A percentile compares a stretch with the other conserved stretches of the same genome.
phyloP scores from a whole-genome alignment of 1,140 invertebrate genomes.

The Caerostris extrusa region DNA sequence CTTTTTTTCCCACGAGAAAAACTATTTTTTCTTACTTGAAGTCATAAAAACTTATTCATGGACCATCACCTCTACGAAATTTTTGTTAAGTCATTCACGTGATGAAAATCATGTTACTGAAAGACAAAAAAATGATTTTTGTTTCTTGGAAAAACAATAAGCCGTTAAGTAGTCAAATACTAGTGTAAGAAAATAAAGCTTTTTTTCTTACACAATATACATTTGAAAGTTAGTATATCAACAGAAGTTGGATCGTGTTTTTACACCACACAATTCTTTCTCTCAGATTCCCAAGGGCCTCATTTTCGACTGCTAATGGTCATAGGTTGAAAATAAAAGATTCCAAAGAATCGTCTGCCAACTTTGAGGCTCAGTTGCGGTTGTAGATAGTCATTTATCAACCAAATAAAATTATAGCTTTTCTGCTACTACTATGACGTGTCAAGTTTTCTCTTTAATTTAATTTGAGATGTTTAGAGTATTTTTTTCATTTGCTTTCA shows the following conservation, averaged over 20 bases:
- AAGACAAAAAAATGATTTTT: neutral
- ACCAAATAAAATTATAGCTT: slow-evolving; percentile 22
- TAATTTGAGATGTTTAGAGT: neutral
- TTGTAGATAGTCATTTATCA: slow-evolving; percentile 51
- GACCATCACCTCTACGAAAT: neutral
- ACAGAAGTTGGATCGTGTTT: slow-evolving; percentile 34
- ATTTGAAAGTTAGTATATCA: neutral
- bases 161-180: slow-evolving; percentile 10
- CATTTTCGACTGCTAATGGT: slow-evolving; percentile 57
- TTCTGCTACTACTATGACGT: neutral
- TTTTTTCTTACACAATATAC: slow-evolving; percentile 4
- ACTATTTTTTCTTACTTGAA: neutral
- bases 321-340: slow-evolving; percentile 11
- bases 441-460: slow-evolving; percentile 26
- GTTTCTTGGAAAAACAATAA: neutral
- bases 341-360: slow-evolving; percentile 54
- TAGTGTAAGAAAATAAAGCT: neutral
- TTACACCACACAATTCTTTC: slow-evolving; percentile 39
- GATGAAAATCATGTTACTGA: neutral
- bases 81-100: slow-evolving; percentile 10
- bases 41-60: neutral
- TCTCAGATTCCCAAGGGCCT: slow-evolving; percentile 3
- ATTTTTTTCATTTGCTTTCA: neutral
- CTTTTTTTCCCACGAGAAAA: neutral
- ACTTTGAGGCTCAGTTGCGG: slow-evolving; percentile 26